These are phyloP conservation scores for Synanthedon myopaeformis DNA, from an alignment of 2,888 invertebrate species.

Conservation along the genomic window DNA sequence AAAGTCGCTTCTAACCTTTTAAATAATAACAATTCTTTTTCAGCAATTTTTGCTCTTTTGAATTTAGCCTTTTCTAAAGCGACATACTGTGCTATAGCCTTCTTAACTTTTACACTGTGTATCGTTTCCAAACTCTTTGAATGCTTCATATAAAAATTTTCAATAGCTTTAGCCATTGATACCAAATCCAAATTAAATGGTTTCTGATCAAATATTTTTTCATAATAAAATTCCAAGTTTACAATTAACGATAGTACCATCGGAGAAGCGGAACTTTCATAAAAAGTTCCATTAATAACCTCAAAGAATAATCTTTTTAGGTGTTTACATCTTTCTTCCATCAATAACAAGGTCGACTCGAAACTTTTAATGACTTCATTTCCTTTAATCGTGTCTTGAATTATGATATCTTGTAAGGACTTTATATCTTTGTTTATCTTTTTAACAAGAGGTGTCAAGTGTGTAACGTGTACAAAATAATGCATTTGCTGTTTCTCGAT, in stretches of 20 bases:
- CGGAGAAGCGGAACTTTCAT: constrained; percentile 63
- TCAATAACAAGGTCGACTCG: constrained; percentile 34
- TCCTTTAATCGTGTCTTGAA: constrained; percentile 29
- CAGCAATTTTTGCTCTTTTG: constrained; percentile 66
- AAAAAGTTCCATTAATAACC: constrained; percentile 69
- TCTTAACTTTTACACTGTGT: constrained; percentile 61
- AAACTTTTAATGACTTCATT: constrained; percentile 32
- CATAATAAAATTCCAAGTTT: constrained; percentile 75
- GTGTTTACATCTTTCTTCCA: constrained; percentile 59
- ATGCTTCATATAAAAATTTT: constrained; percentile 64
- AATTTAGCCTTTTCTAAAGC: constrained; percentile 58
- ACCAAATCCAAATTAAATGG: constrained; percentile 67
- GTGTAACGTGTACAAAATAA: constrained; percentile 71
- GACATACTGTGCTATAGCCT: constrained; percentile 63
- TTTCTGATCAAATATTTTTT: constrained; percentile 68
- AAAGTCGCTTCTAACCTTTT: constrained; percentile 54
- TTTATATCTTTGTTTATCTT: constrained; percentile 56
- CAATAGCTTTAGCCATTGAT: constrained; percentile 71
- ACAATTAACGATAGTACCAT: constrained; percentile 69
- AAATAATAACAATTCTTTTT: constrained; percentile 66
- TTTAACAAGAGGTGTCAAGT: constrained; percentile 63
- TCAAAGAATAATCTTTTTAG: constrained; percentile 66
- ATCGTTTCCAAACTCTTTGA: constrained; percentile 66
- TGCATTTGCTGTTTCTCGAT: constrained; percentile 75
- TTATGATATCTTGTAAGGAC: constrained; percentile 46